Base-by-base conservation (phyloP, 2,113 vertebrate genomes). In the Mola mola region DNA sequence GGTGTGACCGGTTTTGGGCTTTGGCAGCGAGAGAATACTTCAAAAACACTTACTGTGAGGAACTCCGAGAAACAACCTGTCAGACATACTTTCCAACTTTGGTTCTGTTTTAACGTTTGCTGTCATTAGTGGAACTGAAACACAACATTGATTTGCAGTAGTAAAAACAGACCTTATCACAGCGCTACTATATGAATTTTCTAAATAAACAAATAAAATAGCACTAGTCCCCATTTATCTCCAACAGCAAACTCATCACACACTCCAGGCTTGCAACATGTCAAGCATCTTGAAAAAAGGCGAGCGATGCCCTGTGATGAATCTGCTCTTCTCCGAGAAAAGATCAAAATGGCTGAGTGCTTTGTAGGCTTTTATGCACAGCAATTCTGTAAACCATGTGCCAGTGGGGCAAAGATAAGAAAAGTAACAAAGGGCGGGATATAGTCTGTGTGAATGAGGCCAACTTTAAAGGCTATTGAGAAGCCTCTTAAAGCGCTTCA, bases 391-490 rank as follows among this genome's bases (percentile, higher is more conserved):
- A 64, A 53, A 73, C 29, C 40, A 31, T 63, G 71, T 59, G 53
- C 79, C 55, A 70, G 52, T 56, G 55, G 50, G 46, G 42, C 67
- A 36, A 15, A 44, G 62, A 75, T 68, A 69, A 75, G 68, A 63
- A 74, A 64, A 51, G 66, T 77, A 73, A 80, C 60, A 84, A 79
- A 81, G 71, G 64, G 51, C 70, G 76, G 47, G 61, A 57, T 62
- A 34, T 31, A 20, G 65, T 40, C 26, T 62, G 44, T 71, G 51
- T 68, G 66, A 80, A 80, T 33, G 53, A 70, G 69, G 70, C 55
- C 47, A 66, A 55, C 57, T 71, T 78, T 75, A 75, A 82, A 79
- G 63, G 68, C 49, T 68, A 50, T n/a, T 82, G 53, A 72, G 72
- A 79, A 66, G 77, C 50, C 25, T 47, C 61, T 65, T 49, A 67